A percentile compares a stretch with the other conserved stretches of the same genome.
These are phyloP conservation scores for Cydia fagiglandana DNA, from an alignment of 1,140 invertebrate genomes.

Conservation along the genomic window DNA sequence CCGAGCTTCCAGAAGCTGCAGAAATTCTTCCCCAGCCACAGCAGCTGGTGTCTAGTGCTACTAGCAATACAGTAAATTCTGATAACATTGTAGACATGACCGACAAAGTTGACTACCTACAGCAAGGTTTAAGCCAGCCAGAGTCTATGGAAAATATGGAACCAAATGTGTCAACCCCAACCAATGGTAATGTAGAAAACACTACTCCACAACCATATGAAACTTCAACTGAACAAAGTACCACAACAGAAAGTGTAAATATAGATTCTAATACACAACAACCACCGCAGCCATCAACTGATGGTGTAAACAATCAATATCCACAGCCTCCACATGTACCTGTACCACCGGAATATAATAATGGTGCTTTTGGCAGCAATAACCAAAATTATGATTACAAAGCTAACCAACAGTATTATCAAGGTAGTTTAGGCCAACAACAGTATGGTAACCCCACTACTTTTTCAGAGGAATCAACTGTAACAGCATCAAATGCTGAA, in stretches of 20 bases:
- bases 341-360: neutral
- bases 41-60: neutral
- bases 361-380: slow-evolving; percentile 9
- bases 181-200: slow-evolving; percentile 33
- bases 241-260: neutral
- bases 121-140: slow-evolving; percentile 38
- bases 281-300: slow-evolving; percentile 11
- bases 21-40: slow-evolving; percentile 26
- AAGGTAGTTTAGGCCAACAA: slow-evolving; percentile 18
- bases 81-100: slow-evolving; percentile 39
- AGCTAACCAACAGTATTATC: slow-evolving; percentile 1
- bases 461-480: neutral
- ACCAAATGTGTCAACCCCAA: slow-evolving; percentile 42
- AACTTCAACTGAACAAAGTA: neutral
- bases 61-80: slow-evolving; percentile 32
- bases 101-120: slow-evolving; percentile 40
- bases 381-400: slow-evolving; percentile 25
- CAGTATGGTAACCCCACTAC: neutral
- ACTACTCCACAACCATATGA: slow-evolving; percentile 24
- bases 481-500: neutral
- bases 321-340: slow-evolving; percentile 19
- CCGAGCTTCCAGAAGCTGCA: slow-evolving; percentile 8
- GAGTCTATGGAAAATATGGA: slow-evolving; percentile 39
- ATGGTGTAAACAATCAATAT: slow-evolving; percentile 19
- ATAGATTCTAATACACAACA: slow-evolving; percentile 10